phyloP scores from a whole-genome alignment of 2,888 invertebrate genomes.

The Sinelater perroti region DNA sequence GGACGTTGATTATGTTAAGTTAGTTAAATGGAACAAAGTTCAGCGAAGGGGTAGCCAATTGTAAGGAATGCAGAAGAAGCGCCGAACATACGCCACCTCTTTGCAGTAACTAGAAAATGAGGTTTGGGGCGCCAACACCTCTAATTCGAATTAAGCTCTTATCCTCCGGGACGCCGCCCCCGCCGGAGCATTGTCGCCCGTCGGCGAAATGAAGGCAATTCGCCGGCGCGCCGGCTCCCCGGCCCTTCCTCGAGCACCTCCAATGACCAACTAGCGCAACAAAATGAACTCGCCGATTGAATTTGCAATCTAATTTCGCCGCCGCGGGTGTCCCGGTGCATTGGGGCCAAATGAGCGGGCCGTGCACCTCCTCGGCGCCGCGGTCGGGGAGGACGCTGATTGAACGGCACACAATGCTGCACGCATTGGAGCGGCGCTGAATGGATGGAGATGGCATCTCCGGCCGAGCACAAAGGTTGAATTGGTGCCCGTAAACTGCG shows the following conservation, averaged over 20 bases:
- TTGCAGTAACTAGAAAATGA: no score
- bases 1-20: no score
- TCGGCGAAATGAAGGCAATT: background rate
- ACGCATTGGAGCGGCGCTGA: constrained; percentile 21
- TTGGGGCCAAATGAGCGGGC: constrained; percentile 5
- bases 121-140: no score
- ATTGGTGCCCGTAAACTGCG: constrained; percentile 27
- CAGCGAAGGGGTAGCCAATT: no score
- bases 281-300: constrained; percentile 25
- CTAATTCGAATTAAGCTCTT: no score
- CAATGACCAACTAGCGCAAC: constrained; percentile 27
- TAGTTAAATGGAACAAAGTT: no score
- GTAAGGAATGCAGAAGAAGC: no score
- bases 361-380: constrained; percentile 5
- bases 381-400: constrained; percentile 5
- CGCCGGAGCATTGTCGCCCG: no score
- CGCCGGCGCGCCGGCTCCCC: background rate
- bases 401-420: constrained; percentile 15
- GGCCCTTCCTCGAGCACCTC: constrained; percentile 14
- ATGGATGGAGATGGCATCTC: constrained; percentile 29
- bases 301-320: constrained; percentile 29
- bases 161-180: no score
- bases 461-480: constrained; percentile 27
- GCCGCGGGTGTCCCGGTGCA: constrained; percentile 15
- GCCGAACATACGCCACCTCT: no score